Evolutionary conservation across 2,888 invertebrate species (phyloP).

Genomic region (Amorpha juglandis): DNA sequence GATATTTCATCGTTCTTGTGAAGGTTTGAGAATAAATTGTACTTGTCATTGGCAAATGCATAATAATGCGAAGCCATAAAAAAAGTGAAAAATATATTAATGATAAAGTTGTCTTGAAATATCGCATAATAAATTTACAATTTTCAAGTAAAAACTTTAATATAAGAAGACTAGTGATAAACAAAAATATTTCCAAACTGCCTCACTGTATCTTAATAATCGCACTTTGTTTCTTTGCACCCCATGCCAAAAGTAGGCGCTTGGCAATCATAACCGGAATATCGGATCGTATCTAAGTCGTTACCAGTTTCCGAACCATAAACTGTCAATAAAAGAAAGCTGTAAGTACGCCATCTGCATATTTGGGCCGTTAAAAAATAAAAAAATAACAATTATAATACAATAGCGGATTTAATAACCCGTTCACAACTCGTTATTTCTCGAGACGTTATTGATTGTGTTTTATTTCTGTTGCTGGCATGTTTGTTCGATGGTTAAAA

Average conservation of each 20-base stretch:
- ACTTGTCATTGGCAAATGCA: too few species aligned
- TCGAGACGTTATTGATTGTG: constrained; percentile 54
- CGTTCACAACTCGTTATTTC: constrained; percentile 63
- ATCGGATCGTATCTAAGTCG: constrained; percentile 71
- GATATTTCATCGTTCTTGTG: too few species aligned
- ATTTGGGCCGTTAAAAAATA: constrained; percentile 71
- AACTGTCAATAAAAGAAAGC: constrained; percentile 81
- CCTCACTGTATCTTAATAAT: neutral
- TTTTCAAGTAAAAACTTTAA: neutral
- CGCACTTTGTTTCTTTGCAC: constrained; percentile 8
- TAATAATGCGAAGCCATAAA: too few species aligned
- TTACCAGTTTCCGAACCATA: constrained; percentile 80
- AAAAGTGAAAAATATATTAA: too few species aligned
- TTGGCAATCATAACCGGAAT: constrained; percentile 55
- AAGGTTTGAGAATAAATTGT: too few species aligned
- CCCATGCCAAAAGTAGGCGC: constrained; percentile 43
- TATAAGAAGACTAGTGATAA: neutral
- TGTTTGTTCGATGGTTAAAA: constrained; percentile 45
- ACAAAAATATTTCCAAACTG: neutral
- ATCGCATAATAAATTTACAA: too few species aligned
- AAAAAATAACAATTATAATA: constrained; percentile 59
- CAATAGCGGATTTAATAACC: constrained; percentile 70
- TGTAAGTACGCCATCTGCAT: constrained; percentile 72
- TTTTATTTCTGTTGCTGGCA: constrained; percentile 41
- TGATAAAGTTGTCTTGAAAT: too few species aligned